phyloP scores from a whole-genome alignment of 2,797 vertebrate genomes.

The Sternarchorhynchus goeldii region DNA sequence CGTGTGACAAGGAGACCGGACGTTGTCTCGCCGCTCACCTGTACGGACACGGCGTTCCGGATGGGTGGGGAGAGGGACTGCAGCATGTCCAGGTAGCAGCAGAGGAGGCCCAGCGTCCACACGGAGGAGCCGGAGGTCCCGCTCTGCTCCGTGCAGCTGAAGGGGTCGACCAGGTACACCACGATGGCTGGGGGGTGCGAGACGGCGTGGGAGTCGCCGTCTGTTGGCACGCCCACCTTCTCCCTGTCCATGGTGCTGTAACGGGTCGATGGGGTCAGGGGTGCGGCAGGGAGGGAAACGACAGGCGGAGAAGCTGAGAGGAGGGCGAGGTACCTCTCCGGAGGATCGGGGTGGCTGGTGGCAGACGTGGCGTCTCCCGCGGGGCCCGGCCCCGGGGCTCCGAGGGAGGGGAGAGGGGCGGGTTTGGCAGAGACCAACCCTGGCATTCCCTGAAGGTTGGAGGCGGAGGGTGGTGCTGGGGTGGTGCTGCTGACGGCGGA shows the following conservation, averaged over 20 bases:
- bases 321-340: constrained; percentile 83
- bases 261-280: constrained; percentile 89
- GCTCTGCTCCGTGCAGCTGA: constrained; percentile 91
- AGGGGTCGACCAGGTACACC: constrained; percentile 97
- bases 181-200: constrained; percentile 96
- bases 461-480: constrained; percentile 65
- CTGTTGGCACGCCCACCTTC: constrained; percentile 96
- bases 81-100: constrained; percentile 98
- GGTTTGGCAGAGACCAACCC: constrained; percentile 83
- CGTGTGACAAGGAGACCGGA: background rate
- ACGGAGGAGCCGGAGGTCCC: constrained; percentile 81
- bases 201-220: constrained; percentile 95
- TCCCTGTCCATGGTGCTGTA: constrained; percentile 97
- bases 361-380: constrained; percentile 78
- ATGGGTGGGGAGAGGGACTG: constrained; percentile 90
- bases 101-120: constrained; percentile 94
- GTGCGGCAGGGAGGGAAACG: constrained; percentile 85
- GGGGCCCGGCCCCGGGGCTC: constrained; percentile 76
- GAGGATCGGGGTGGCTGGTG: constrained; percentile 80
- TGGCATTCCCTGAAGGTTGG: constrained; percentile 70
- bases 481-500: constrained; percentile 71
- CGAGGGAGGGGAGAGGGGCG: constrained; percentile 86
- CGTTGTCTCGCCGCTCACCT: constrained; percentile 72
- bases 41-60: constrained; percentile 92
- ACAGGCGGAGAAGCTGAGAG: background rate